A percentile compares a stretch with the other conserved stretches of the same genome.
These are phyloP conservation scores for Mimas tiliae DNA, from an alignment of 2,888 invertebrate species.

Conservation along the genomic window DNA sequence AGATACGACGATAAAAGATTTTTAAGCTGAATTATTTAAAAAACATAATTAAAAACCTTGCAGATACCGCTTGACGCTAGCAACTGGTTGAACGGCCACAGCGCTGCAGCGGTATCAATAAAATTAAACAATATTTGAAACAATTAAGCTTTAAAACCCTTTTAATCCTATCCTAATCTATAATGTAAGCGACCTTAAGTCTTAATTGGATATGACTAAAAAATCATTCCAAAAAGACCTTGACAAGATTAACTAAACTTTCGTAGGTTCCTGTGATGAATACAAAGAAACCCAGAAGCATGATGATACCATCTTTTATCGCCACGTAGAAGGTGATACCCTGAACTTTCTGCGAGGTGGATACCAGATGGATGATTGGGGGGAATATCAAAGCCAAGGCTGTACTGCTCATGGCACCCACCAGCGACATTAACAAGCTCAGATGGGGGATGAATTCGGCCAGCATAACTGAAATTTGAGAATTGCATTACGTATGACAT, in stretches of 20 bases:
- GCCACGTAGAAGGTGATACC: slow-evolving; percentile 72
- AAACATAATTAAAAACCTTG: too few species aligned
- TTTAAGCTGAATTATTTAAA: too few species aligned
- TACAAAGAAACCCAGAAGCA: slow-evolving; percentile 88
- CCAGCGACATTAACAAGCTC: slow-evolving; percentile 94
- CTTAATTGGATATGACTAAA: too few species aligned
- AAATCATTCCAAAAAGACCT: slow-evolving; percentile 60
- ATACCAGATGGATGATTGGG: slow-evolving; percentile 92
- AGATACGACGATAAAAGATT: too few species aligned
- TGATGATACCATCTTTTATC: slow-evolving; percentile 86
- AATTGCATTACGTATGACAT: too few species aligned
- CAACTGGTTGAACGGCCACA: too few species aligned
- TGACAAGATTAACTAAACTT: slow-evolving; percentile 86
- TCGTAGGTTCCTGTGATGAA: slow-evolving; percentile 91
- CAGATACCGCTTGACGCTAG: too few species aligned
- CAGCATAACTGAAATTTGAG: slow-evolving; percentile 87
- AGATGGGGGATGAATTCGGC: slow-evolving; percentile 95
- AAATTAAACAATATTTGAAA: too few species aligned
- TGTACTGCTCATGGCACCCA: slow-evolving; percentile 95
- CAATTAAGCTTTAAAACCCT: too few species aligned
- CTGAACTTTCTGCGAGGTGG: slow-evolving; percentile 85
- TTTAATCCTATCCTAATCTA: too few species aligned
- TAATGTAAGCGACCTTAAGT: too few species aligned
- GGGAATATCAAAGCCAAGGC: slow-evolving; percentile 95
- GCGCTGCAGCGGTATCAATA: too few species aligned